A percentile compares a stretch with the other conserved stretches of the same genome.
phyloP scores from a whole-genome alignment of 2,113 vertebrate species.

The Scomber colias region DNA sequence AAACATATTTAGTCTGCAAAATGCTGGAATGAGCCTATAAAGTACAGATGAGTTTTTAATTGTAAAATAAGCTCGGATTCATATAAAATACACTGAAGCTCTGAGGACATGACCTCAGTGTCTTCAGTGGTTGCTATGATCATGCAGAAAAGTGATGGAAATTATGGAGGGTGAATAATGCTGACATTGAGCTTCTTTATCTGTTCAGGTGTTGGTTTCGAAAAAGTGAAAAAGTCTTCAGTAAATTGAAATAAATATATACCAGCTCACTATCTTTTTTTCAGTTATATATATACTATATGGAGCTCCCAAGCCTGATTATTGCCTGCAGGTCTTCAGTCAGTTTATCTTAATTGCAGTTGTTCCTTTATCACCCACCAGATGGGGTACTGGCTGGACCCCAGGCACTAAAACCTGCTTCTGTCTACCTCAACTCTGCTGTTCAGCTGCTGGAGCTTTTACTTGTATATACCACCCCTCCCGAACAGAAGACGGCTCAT shows the following conservation, averaged over 20 bases:
- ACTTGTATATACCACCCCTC: constrained; percentile 15
- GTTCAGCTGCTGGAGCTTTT: constrained; percentile 5
- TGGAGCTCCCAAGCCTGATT: not conserved
- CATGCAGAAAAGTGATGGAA: too few relatives aligned
- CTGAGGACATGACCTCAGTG: too few relatives aligned
- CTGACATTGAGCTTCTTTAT: constrained; percentile 29
- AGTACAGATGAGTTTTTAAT: too few relatives aligned
- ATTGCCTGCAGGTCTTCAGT: not conserved
- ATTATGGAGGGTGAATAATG: constrained; percentile 1
- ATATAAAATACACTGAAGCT: too few relatives aligned
- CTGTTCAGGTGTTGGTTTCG: too few relatives aligned
- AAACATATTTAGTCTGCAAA: too few relatives aligned
- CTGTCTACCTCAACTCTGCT: constrained; percentile 19
- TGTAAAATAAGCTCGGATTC: too few relatives aligned
- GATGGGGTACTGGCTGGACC: constrained; percentile 64
- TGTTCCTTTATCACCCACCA: constrained; percentile 67
- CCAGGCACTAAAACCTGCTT: constrained; percentile 4
- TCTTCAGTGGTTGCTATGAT: too few relatives aligned
- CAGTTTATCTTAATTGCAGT: constrained; percentile 13
- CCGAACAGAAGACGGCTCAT: constrained; percentile 37
- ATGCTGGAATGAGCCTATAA: too few relatives aligned
- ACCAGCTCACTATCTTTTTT: not conserved
- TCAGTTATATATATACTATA: not conserved
- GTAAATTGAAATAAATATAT: not conserved
- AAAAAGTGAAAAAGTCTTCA: not conserved